Percentiles rank a stretch among this genome's conserved stretches.
Conservation (phyloP, 2,888 invertebrate species). For the Flabesymbios commensalis region DNA sequence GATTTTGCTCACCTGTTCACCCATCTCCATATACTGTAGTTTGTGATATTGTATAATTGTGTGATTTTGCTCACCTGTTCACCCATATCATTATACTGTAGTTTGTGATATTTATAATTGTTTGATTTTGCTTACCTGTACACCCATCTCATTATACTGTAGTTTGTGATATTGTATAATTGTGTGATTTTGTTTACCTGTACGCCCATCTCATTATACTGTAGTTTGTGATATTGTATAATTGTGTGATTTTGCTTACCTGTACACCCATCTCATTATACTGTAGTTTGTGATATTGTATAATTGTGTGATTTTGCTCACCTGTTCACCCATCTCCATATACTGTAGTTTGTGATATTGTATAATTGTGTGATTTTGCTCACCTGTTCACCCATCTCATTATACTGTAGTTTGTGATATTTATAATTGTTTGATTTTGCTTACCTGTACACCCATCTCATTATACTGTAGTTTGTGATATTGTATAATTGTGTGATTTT, state of each 20-base stretch:
- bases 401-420: not conserved
- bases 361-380: not conserved
- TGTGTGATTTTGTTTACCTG: too few species aligned
- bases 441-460: too few species aligned
- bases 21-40: slow-evolving; percentile 78
- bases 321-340: not conserved
- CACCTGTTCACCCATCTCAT: not conserved
- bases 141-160: too few species aligned
- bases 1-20: slow-evolving; percentile 55
- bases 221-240: not conserved
- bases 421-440: too few species aligned
- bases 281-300: not conserved
- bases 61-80: too few species aligned
- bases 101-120: too few species aligned
- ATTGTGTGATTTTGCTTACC: too few species aligned
- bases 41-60: slow-evolving; percentile 64
- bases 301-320: not conserved
- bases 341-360: not conserved
- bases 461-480: too few species aligned
- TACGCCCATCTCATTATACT: not conserved
- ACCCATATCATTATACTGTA: not conserved
- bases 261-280: not conserved
- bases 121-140: too few species aligned
- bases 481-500: too few species aligned
- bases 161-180: too few species aligned